Evolutionary conservation across 92 coral and sea anemone genomes (phyloP), one percentile per base, ranked within the genome.

Genomic region (Heteractis magnifica): DNA sequence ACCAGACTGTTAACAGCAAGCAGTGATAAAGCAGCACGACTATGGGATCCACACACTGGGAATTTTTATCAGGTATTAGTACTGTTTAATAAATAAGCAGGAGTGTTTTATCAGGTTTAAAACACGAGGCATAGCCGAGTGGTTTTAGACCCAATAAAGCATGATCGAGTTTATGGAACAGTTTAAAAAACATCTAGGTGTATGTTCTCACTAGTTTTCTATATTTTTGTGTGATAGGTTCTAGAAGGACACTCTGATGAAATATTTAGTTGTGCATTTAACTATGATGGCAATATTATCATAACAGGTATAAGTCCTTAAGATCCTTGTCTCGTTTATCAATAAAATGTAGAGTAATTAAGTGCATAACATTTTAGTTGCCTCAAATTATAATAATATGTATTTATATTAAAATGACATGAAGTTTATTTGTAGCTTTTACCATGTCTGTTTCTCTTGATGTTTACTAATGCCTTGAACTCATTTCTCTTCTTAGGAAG

Each of bases 221-320:
- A 34, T 78, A 49, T 10, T 20, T 77, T 60, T 12, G 44, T 2
- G 3, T 75, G 78, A 55, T 76, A 96, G 99, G 99, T 96, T 65
- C 94, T 96, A 72, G 99, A 94, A 75, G 99, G 99, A 34, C 99
- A 96, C 84, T 85, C 97, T 21, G 99, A 96, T 86, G 99, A 96
- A 85, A 94, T 96, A 82, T 96, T 96, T 80, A 96, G 99, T 89
- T 96, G 99, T 85, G 98, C 99, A 62, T 96, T 96, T 79, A 96
- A 96, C 84, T 96, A 96, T 52, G 99, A 96, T 76, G 99, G 99
- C 87, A 93, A 94, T 72, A 96, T 96, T 78, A 87, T 94, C 10
- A 94, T 96, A 51, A 96, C 99, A 92, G 99, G 99, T 96, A 90
- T 80, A 56, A 18, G 1, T 52, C 6, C 1, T 41, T 20, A 51